phyloP scores from a whole-genome alignment of 2,888 invertebrate species.

The Chymomyza caudatula region DNA sequence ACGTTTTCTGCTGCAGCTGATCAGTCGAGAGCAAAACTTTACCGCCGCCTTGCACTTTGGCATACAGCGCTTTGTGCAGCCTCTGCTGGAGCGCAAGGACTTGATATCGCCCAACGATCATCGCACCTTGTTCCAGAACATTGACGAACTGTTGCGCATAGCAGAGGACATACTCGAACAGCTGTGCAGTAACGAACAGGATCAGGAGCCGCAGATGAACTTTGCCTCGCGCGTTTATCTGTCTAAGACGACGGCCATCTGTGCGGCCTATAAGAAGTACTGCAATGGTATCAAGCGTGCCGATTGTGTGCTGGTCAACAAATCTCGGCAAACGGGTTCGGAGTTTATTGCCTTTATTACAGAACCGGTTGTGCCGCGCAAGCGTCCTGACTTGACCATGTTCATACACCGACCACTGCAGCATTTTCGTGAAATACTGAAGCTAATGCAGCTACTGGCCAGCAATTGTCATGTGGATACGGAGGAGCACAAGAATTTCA shows the following conservation, averaged over 20 bases:
- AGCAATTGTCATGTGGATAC: slow-evolving; percentile 77
- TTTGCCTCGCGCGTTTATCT: slow-evolving; percentile 85
- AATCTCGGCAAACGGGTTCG: slow-evolving; percentile 85
- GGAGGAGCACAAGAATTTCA: slow-evolving; percentile 78
- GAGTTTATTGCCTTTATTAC: slow-evolving; percentile 89
- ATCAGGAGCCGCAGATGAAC: slow-evolving; percentile 84
- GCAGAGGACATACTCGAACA: slow-evolving; percentile 90
- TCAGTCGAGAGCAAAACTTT: slow-evolving; percentile 88
- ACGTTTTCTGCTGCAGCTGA: slow-evolving; percentile 86
- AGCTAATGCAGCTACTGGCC: slow-evolving; percentile 80
- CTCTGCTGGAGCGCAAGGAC: slow-evolving; percentile 86
- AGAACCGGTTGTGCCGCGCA: slow-evolving; percentile 88
- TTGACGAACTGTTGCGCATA: slow-evolving; percentile 86
- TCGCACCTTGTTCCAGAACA: slow-evolving; percentile 89
- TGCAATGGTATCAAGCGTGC: slow-evolving; percentile 90
- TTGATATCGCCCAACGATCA: slow-evolving; percentile 88
- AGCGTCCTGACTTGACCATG: slow-evolving; percentile 90
- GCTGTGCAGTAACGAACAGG: slow-evolving; percentile 82
- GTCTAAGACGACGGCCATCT: slow-evolving; percentile 85
- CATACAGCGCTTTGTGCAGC: slow-evolving; percentile 86
- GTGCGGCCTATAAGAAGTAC: slow-evolving; percentile 88
- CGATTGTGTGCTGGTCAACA: slow-evolving; percentile 89
- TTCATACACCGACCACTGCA: slow-evolving; percentile 91
- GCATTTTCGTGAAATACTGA: slow-evolving; percentile 85
- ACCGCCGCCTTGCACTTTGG: slow-evolving; percentile 88